phyloP scores from a whole-genome alignment of 2,888 invertebrate species.

The Lacanobia wlatinum region DNA sequence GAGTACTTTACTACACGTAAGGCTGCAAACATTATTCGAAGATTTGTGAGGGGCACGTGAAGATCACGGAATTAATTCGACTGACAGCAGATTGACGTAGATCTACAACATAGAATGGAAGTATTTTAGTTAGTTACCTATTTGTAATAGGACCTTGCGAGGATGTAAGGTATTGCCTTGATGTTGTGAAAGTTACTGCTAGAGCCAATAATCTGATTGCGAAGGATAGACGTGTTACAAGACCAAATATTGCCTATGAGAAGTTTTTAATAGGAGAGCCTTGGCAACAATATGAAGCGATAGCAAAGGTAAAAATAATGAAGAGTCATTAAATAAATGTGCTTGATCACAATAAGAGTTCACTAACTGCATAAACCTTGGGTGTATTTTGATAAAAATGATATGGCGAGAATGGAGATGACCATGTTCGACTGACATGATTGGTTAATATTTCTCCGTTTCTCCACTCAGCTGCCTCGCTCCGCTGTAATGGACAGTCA shows the following conservation, averaged over 20 bases:
- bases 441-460: too few relatives aligned
- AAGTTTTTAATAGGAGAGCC: neutral
- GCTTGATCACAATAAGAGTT: too few relatives aligned
- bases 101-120: neutral
- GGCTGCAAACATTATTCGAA: constrained; percentile 46
- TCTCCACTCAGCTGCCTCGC: too few relatives aligned
- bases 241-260: neutral
- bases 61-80: constrained; percentile 35
- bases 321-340: too few relatives aligned
- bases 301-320: neutral
- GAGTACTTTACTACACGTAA: constrained; percentile 35
- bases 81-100: constrained; percentile 22
- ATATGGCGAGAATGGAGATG: too few relatives aligned
- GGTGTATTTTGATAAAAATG: too few relatives aligned
- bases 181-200: constrained; percentile 18
- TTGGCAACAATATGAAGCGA: too few relatives aligned
- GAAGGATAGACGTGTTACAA: neutral
- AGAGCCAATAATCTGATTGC: neutral
- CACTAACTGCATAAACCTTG: too few relatives aligned
- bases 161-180: neutral
- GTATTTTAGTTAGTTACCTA: neutral
- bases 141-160: constrained; percentile 10
- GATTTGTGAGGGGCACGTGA: constrained; percentile 47
- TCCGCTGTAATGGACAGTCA: too few relatives aligned
- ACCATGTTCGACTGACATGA: too few relatives aligned